Conservation (phyloP, 2,113 vertebrate species). For the Oreochromis niloticus region DNA sequence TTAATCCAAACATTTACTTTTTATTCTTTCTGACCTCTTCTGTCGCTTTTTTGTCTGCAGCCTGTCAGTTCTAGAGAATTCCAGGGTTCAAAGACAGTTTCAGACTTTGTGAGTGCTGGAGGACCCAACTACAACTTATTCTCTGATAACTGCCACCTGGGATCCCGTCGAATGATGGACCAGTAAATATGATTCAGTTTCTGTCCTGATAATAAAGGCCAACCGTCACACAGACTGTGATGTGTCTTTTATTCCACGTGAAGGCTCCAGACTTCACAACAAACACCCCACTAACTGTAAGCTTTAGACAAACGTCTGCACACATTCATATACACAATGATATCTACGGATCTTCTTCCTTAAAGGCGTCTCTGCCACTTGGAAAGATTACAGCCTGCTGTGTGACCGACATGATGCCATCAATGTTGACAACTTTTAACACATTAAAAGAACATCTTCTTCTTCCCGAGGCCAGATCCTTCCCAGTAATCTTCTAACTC, state of each 20-base stretch:
- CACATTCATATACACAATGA: background rate
- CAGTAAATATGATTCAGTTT: background rate
- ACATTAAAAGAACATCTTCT: no score
- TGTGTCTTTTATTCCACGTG: background rate
- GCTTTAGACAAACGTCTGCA: background rate
- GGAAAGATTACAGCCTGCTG: background rate
- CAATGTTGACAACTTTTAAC: no score
- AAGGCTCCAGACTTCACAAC: background rate
- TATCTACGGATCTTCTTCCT: background rate
- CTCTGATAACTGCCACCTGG: background rate
- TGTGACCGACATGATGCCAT: no score
- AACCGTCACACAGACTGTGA: background rate
- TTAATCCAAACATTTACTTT: background rate
- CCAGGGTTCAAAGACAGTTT: background rate
- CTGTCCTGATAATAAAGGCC: background rate
- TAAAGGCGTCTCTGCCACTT: rapidly evolving
- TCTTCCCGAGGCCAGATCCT: no score
- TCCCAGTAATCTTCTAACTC: no score
- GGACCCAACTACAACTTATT: background rate
- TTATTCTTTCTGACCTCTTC: background rate
- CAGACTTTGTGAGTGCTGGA: background rate
- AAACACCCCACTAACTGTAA: background rate
- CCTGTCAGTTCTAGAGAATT: background rate
- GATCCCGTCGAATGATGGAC: background rate
- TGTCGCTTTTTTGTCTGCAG: background rate